Evolutionary conservation across 2,888 invertebrate species (phyloP).

Genomic region (Cetonia aurata): DNA sequence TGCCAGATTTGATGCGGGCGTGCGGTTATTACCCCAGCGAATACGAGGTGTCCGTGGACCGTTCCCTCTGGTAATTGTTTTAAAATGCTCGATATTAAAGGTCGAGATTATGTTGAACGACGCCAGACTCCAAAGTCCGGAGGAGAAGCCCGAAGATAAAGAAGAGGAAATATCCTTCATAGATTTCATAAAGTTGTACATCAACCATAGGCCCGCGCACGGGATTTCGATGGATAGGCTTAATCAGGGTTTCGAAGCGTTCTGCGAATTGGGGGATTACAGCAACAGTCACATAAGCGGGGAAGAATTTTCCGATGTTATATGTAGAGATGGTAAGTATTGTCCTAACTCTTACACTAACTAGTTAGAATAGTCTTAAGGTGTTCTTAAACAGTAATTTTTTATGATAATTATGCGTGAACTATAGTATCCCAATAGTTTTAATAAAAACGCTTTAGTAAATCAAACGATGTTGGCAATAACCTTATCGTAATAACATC

Average conservation of each 20-base stretch:
- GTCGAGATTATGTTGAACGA: constrained; percentile 73
- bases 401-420: too few relatives aligned
- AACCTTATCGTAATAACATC: too few relatives aligned
- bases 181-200: constrained; percentile 74
- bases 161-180: constrained; percentile 75
- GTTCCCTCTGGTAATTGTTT: too few relatives aligned
- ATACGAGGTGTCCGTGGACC: constrained; percentile 67
- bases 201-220: constrained; percentile 76
- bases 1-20: constrained; percentile 81
- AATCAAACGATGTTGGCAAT: too few relatives aligned
- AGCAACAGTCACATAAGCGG: constrained; percentile 48
- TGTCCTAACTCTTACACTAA: too few relatives aligned
- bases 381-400: too few relatives aligned
- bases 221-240: constrained; percentile 68
- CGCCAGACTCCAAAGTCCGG: constrained; percentile 69
- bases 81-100: constrained; percentile 60
- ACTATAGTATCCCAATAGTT: too few relatives aligned
- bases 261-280: constrained; percentile 57
- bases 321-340: constrained; percentile 52
- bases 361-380: too few relatives aligned
- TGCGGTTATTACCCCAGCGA: constrained; percentile 82
- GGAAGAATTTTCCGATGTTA: constrained; percentile 54
- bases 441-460: too few relatives aligned
- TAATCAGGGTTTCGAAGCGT: constrained; percentile 67
- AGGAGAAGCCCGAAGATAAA: constrained; percentile 60